Evolutionary conservation across 2,888 invertebrate genomes (phyloP), one percentile per base, ranked within the genome.

Genomic region (Megamerina dolium): DNA sequence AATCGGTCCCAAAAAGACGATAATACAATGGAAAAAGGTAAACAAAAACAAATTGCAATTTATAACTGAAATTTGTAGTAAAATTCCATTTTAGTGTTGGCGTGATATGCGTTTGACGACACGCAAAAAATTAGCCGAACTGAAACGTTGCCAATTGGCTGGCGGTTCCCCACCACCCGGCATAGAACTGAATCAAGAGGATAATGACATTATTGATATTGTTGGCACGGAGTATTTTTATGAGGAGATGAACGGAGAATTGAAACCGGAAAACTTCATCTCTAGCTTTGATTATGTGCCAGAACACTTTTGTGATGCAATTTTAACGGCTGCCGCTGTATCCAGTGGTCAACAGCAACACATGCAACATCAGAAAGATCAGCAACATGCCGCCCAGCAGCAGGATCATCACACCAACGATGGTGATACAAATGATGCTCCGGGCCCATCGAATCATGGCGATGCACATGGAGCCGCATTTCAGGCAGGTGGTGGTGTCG

Each of bases 51-150:
- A n/a, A n/a, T n/a, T n/a, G 5, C 12, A 35, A 20, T 3, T n/a
- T n/a, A n/a, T n/a, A n/a, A n/a, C n/a, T n/a, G n/a, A n/a, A n/a
- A n/a, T n/a, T n/a, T n/a, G n/a, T n/a, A n/a, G n/a, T 26, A 26
- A 6, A 33, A 18, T 34, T 33, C 12, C 6, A 5, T 49, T 53
- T 6, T 34, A 68, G 68, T 68, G 68, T 35, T 68, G 68, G 68
- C 66, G 69, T n/a, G 68, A 68, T 37, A 68, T 68, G 69, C 63
- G 68, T 3, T 53, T 68, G 44, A 67, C 68, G 10, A 68, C 68
- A 3, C 53, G 69, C 4, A 68, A 68, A 33, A 68, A 68, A 51
- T 54, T 68, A 23, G 68, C 68, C n/a, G 68, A 68, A 44, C 54
- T 68, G 13, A 68, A 68, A 46, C 61, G 68, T 2, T 67, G 69